These are phyloP conservation scores for Autographa gamma DNA, from an alignment of 2,888 invertebrate genomes.

Conservation along the genomic window DNA sequence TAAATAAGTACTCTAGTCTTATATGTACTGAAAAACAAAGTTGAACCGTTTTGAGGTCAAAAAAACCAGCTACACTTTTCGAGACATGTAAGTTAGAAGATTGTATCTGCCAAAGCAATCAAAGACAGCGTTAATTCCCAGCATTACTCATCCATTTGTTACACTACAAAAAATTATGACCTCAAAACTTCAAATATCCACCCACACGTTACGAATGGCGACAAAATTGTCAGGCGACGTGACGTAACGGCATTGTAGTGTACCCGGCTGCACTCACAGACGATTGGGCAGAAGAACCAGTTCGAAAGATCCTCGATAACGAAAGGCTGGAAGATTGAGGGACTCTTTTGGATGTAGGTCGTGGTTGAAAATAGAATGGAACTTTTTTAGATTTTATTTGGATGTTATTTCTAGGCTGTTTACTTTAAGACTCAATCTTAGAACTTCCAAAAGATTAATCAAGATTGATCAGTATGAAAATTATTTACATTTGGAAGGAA, in stretches of 20 bases:
- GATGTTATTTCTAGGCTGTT: not conserved
- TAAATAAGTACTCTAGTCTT: too few species aligned
- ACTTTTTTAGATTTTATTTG: not conserved
- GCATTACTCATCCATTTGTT: conserved; percentile 1
- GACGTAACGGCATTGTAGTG: conserved; percentile 41
- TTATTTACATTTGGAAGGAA: too few species aligned
- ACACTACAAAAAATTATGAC: conserved; percentile 3
- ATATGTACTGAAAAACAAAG: too few species aligned
- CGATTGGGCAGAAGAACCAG: conserved; percentile 22
- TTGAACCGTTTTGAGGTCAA: too few species aligned
- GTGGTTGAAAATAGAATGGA: not conserved
- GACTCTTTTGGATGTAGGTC: not conserved
- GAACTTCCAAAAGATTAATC: too few species aligned
- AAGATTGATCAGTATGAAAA: too few species aligned
- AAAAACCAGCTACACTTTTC: too few species aligned
- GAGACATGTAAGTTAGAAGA: not conserved
- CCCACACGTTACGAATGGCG: conserved; percentile 26
- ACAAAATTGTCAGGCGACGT: conserved; percentile 31
- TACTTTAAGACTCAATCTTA: not conserved
- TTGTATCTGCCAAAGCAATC: not conserved
- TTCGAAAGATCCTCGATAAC: not conserved
- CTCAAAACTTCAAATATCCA: conserved; percentile 20
- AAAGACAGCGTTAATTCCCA: conserved; percentile 1
- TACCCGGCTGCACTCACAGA: conserved; percentile 4
- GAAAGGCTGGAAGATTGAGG: not conserved